Percentiles rank a stretch among this genome's conserved stretches.
phyloP scores from a whole-genome alignment of 2,113 vertebrate species.

The Pseudorhombus dupliciocellatus region DNA sequence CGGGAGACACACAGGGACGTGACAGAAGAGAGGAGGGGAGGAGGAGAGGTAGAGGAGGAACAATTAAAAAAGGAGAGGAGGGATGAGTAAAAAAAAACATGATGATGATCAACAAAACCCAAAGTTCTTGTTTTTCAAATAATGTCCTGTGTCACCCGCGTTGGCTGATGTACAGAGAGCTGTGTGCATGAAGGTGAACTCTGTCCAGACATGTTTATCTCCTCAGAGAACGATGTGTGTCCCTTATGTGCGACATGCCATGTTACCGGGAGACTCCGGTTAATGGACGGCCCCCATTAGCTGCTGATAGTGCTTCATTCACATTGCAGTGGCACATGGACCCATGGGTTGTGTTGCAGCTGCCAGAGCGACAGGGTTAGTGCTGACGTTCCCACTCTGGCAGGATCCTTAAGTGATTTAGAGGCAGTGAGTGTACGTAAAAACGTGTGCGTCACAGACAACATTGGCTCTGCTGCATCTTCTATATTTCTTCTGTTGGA shows the following conservation, averaged over 20 bases:
- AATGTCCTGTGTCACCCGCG: not conserved
- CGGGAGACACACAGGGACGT: not conserved
- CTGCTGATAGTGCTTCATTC: conserved; percentile 51
- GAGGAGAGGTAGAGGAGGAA: not conserved
- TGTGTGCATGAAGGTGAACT: conserved; percentile 47
- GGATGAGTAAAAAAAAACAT: not conserved
- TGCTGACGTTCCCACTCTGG: conserved; percentile 9
- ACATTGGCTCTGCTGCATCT: not conserved
- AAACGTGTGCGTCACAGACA: not conserved
- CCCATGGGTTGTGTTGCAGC: conserved; percentile 62
- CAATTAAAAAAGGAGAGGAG: not conserved
- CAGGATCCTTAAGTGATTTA: conserved; percentile 39
- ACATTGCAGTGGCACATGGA: conserved; percentile 25
- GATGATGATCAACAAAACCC: too few relatives aligned
- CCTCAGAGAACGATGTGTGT: conserved; percentile 34
- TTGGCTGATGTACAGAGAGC: conserved; percentile 20
- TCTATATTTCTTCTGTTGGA: not conserved
- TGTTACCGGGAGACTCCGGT: conserved; percentile 32
- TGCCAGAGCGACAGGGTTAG: conserved; percentile 57
- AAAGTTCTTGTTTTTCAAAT: not conserved
- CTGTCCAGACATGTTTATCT: conserved; percentile 62
- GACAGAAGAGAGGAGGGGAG: not conserved
- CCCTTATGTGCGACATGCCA: conserved; percentile 11
- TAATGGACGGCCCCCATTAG: conserved; percentile 54
- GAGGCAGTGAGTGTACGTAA: not conserved